Evolutionary conservation across 2,888 invertebrate genomes (phyloP), one percentile per base, ranked within the genome.

Genomic region (Lycocerus yunnanus): DNA sequence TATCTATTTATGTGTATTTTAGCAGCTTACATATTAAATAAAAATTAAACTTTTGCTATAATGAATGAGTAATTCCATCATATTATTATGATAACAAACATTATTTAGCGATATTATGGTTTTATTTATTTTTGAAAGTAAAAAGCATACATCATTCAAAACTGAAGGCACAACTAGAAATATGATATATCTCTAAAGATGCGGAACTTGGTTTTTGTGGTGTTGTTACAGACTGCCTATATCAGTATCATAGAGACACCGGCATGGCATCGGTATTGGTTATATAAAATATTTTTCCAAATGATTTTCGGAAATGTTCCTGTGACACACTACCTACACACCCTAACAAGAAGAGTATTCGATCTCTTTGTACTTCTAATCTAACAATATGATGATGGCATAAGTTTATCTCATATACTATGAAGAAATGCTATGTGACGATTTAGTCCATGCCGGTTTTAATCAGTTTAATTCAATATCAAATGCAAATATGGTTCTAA

Each of bases 231-330:
- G 82, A 80, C 79, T 73, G 73, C 75, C 72, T 75, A 78, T 83
- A 82, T 84, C 83, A 79, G 78, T 84, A 81, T 80, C 83, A 82
- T 82, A 83, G 80, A 83, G 80, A 82, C 78, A 80, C 79, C 75
- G 82, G 83, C 82, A 82, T 79, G n/a, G n/a, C n/a, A n/a, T n/a
- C 68, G 73, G 78, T 69, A 80, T 78, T 80, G 78, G 77, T 78
- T 77, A 15, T 74, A 68, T 68, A 67, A 70, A 70, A 67, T 71
- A 76, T 77, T 73, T 77, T 78, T 76, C 68, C 71, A 78, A 76
- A 78, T 72, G 78, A 73, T 69, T 71, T 67, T 76, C 72, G 72
- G 78, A 77, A 78, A 73, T 71, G 79, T 73, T 68, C 27, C 58
- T 24, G 68, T 16, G 13, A 61, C 21, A 65, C 43, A 68, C 58